Conservation (phyloP, 2,888 invertebrate species). For the Euzophera pinguis region DNA sequence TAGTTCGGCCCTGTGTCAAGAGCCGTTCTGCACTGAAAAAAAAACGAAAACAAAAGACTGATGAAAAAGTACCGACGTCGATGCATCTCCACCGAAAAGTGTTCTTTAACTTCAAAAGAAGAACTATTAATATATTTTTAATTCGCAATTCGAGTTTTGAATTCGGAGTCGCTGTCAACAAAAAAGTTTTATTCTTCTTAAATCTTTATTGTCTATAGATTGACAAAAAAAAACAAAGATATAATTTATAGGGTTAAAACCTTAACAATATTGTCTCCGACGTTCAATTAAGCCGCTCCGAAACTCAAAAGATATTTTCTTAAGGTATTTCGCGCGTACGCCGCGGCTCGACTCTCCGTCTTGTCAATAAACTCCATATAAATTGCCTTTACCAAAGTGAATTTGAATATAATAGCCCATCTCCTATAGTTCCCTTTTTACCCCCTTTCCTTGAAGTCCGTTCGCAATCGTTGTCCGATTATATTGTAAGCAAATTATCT, state of each 20-base stretch:
- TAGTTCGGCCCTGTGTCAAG: constrained; percentile 17
- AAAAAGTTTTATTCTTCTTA: constrained; percentile 8
- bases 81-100: constrained; percentile 18
- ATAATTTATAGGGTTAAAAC: constrained; percentile 42
- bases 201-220: constrained; percentile 10
- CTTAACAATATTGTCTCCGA: constrained; percentile 66
- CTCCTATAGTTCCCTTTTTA: constrained; percentile 66
- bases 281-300: constrained; percentile 66
- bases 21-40: constrained; percentile 18
- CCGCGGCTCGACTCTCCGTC: constrained; percentile 45
- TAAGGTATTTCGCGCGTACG: constrained; percentile 64
- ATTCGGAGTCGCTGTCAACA: constrained; percentile 18
- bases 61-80: constrained; percentile 28
- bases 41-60: constrained; percentile 28
- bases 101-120: constrained; percentile 19
- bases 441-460: constrained; percentile 62
- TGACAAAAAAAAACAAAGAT: constrained; percentile 11
- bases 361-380: constrained; percentile 79
- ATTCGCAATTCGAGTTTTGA: constrained; percentile 22
- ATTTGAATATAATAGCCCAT: constrained; percentile 77
- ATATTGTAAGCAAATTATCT: constrained; percentile 81
- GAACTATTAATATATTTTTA: constrained; percentile 16
- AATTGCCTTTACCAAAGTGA: constrained; percentile 72
- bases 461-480: constrained; percentile 72
- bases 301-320: constrained; percentile 54